Evolutionary conservation across 1,140 invertebrate species (phyloP).

Genomic region (Polyergus mexicanus): DNA sequence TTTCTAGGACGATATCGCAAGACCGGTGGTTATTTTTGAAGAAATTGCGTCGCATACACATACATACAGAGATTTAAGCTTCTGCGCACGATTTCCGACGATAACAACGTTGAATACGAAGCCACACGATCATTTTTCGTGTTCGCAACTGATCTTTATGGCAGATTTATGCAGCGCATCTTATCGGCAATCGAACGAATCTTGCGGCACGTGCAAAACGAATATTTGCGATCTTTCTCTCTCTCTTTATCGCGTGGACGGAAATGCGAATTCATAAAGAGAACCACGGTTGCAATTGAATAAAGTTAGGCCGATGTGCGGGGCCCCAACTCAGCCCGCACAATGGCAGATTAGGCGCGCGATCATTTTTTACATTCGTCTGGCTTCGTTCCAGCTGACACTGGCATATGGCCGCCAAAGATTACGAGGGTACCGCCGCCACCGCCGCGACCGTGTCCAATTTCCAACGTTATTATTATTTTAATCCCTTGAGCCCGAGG

Average conservation of each 20-base stretch:
- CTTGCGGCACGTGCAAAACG: constrained; percentile 41
- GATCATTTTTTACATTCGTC: constrained; percentile 79
- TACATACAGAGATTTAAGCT: not conserved
- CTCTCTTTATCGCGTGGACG: constrained; percentile 46
- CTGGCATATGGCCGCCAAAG: constrained; percentile 79
- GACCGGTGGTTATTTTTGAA: constrained; percentile 28
- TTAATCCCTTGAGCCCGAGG: constrained; percentile 78
- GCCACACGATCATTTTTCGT: not conserved
- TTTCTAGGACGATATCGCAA: not conserved
- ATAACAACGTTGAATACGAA: constrained; percentile 19
- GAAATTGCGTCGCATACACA: not conserved
- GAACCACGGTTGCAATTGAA: constrained; percentile 79
- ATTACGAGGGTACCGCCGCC: constrained; percentile 77
- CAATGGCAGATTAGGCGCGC: constrained; percentile 81
- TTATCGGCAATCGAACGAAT: constrained; percentile 61
- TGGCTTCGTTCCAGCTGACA: constrained; percentile 79
- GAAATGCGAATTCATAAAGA: constrained; percentile 68
- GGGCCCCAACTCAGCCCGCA: constrained; percentile 72
- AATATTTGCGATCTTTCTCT: constrained; percentile 50
- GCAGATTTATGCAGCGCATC: constrained; percentile 60
- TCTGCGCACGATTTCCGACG: not conserved
- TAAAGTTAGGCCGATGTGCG: constrained; percentile 75
- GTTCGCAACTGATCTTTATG: constrained; percentile 41
- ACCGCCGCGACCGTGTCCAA: constrained; percentile 79
- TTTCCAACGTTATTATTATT: constrained; percentile 84